A percentile compares a stretch with the other conserved stretches of the same genome.
phyloP scores from a whole-genome alignment of 35 echinoderm and acorn worm species.

The Apostichopus parvimensis region DNA sequence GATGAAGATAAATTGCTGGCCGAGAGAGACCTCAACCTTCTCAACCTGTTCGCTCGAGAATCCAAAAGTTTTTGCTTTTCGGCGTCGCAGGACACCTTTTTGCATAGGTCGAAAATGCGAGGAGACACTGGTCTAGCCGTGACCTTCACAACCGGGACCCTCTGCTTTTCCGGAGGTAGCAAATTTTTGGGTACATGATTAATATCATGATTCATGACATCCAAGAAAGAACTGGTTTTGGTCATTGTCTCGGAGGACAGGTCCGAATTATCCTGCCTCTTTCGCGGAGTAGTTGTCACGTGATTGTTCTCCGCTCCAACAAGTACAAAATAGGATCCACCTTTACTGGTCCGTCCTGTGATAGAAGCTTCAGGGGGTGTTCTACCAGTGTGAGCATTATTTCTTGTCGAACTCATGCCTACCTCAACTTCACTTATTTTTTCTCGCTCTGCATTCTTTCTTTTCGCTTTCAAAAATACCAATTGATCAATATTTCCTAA shows the following conservation, averaged over 20 bases:
- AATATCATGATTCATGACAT: constrained; percentile 41
- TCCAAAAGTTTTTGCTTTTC: constrained; percentile 14
- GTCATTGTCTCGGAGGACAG: constrained; percentile 35
- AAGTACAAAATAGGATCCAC: constrained; percentile 52
- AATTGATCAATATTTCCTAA: neutral
- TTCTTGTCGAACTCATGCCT: constrained; percentile 25
- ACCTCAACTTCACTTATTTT: neutral
- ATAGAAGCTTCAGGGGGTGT: neutral
- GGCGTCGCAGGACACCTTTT: constrained; percentile 45
- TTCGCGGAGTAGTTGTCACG: neutral
- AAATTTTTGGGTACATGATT: constrained; percentile 13
- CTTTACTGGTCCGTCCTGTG: neutral
- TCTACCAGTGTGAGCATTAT: constrained; percentile 25
- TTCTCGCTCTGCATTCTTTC: neutral
- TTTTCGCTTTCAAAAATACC: neutral
- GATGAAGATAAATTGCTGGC: constrained; percentile 49
- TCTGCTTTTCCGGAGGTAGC: constrained; percentile 16
- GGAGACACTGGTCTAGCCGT: constrained; percentile 82
- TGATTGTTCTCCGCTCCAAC: constrained; percentile 9
- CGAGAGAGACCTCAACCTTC: constrained; percentile 59
- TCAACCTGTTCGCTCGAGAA: constrained; percentile 22
- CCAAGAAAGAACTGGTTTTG: constrained; percentile 25
- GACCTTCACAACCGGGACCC: constrained; percentile 54
- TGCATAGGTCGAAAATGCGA: constrained; percentile 78
- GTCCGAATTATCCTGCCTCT: neutral